A percentile compares a stretch with the other conserved stretches of the same genome.
Evolutionary conservation across 1,140 invertebrate genomes (phyloP).

Genomic region (Uloborus diversus): DNA sequence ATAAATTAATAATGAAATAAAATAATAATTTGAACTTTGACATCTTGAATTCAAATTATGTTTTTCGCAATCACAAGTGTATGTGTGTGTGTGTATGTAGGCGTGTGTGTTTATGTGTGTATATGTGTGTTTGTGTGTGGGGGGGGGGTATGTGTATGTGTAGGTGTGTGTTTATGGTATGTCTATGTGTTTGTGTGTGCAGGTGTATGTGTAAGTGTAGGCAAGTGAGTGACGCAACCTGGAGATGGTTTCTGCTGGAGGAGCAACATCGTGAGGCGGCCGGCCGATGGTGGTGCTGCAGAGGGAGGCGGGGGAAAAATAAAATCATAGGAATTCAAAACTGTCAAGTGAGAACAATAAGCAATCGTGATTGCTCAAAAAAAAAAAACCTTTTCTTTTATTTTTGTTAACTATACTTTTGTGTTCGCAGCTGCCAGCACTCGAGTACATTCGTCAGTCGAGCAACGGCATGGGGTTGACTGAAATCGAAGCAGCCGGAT

Average conservation of each 20-base stretch:
- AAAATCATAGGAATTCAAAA: not conserved
- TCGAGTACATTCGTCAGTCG: not conserved
- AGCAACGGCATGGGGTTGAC: conserved; percentile 50
- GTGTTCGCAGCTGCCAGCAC: not conserved
- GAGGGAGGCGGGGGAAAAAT: not conserved
- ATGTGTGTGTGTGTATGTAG: not conserved
- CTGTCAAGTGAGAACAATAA: not conserved
- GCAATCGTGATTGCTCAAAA: not conserved
- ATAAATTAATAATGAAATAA: no score
- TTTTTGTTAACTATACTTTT: not conserved
- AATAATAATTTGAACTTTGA: no score
- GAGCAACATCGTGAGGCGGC: not conserved
- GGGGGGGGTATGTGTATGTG: not conserved
- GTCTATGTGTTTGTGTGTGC: not conserved
- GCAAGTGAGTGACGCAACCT: not conserved
- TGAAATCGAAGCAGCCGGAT: conserved; percentile 30
- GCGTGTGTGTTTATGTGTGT: not conserved
- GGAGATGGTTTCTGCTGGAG: not conserved
- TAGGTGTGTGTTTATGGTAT: not conserved
- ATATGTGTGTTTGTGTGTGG: not conserved
- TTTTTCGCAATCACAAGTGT: no score
- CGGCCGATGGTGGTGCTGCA: not conserved
- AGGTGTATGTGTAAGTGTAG: not conserved
- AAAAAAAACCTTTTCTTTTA: not conserved
- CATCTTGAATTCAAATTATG: no score